Evolutionary conservation across 2,888 invertebrate species (phyloP).

Genomic region (Habrosyne pyritoides): DNA sequence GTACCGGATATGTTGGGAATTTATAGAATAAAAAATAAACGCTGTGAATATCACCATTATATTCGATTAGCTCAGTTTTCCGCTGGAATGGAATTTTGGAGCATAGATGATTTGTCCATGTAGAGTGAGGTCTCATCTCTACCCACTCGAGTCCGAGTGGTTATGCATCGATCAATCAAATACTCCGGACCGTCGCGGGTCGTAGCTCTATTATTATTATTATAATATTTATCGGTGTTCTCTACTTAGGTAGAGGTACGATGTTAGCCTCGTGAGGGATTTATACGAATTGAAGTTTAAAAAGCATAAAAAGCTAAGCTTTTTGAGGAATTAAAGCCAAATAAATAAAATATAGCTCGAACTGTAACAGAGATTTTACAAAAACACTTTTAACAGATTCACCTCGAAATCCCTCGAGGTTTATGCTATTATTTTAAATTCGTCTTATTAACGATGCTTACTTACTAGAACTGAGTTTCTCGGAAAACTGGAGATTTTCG

Average conservation of each 20-base stretch:
- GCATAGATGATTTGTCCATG: not conserved
- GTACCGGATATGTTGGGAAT: constrained; percentile 7
- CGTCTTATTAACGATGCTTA: too few species aligned
- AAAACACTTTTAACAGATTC: too few species aligned
- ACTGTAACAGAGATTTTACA: too few species aligned
- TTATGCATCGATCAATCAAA: constrained; percentile 49
- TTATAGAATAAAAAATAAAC: not conserved
- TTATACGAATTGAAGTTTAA: not conserved
- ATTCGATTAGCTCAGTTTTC: not conserved
- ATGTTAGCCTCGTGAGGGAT: not conserved
- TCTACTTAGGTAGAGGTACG: not conserved
- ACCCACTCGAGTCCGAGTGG: constrained; percentile 15
- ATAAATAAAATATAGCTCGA: too few species aligned
- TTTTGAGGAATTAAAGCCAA: too few species aligned
- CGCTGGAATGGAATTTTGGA: not conserved
- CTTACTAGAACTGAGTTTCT: too few species aligned
- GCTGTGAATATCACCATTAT: not conserved
- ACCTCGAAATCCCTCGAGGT: too few species aligned
- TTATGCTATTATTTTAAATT: too few species aligned
- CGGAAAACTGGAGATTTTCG: too few species aligned
- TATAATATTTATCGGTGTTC: constrained; percentile 24
- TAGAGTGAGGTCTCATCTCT: constrained; percentile 1
- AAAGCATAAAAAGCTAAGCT: not conserved
- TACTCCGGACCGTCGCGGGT: constrained; percentile 26
- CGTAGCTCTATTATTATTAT: constrained; percentile 24